Base-by-base conservation (phyloP, 2,888 invertebrate genomes). In the Acronicta aceris region DNA sequence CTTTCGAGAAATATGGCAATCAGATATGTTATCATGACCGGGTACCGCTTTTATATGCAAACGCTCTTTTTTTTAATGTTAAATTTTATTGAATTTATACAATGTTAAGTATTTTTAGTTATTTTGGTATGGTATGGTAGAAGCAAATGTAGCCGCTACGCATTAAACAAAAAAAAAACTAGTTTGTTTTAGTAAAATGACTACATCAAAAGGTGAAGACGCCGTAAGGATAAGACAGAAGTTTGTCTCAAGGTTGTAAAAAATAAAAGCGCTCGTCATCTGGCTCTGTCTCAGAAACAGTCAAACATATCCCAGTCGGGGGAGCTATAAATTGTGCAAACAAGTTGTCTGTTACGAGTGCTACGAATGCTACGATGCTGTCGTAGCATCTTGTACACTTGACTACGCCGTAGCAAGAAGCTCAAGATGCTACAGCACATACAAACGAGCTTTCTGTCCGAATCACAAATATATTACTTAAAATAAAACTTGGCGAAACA, bases 281-380 rank as follows among this genome's bases (percentile, higher is more conserved):
- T 59, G 47, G 56, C 53, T 65, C 59, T 57, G 48, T 65, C 56
- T 57, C 49, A 65, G 63, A 65, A 69, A 71, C 66, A 79, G 76
- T 73, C 72, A 75, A 79, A 80, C 76, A 76, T 77, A 74, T 79
- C 74, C 66, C 73, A 76, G 71, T 80, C 67, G 65, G 58, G 77
- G 70, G 69, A 81, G 75, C 77, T 78, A 82, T 85, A 84, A 84
- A 83, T 82, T 83, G 71, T 78, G 71, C 81, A 79, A 81, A 82
- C 79, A 81, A 82, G 74, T 76, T 79, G 81, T 79, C 80, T 76
- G 72, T 78, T 78, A 72, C 74, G 72, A 77, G 74, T 71, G 76
- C 69, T 79, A 72, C 74, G 72, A 77, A 73, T 71, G 76, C 69
- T 79, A 76, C 82, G 60, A 60, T 62, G 60, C 73, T 65, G 67